A percentile compares a stretch with the other conserved stretches of the same genome.
Conservation (phyloP, 2,797 vertebrate genomes). For the Euthynnus affinis region DNA sequence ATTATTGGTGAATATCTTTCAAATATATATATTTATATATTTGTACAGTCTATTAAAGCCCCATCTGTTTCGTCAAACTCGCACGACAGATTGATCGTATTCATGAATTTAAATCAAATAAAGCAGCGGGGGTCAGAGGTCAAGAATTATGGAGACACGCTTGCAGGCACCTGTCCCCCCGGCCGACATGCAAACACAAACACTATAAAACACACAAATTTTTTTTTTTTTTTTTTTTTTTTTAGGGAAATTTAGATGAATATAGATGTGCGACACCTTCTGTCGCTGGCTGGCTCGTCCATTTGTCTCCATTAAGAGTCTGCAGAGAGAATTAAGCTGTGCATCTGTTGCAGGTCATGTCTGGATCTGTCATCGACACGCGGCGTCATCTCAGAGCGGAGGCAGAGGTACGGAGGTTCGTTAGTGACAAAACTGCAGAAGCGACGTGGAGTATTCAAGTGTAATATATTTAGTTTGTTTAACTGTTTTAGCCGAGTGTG, state of each 20-base stretch:
- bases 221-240: too few species aligned
- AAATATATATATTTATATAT: too few species aligned
- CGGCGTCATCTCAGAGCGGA: constrained; percentile 9
- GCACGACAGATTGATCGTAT: background rate
- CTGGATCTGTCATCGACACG: constrained; percentile 70
- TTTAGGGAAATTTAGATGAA: constrained; percentile 67
- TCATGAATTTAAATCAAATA: too few species aligned
- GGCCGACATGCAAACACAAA: constrained; percentile 28
- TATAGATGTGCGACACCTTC: constrained; percentile 74
- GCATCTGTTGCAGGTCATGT: constrained; percentile 83
- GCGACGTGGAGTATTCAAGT: too few species aligned
- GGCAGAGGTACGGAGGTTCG: constrained; percentile 1
- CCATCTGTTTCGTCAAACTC: background rate
- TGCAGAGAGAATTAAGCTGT: constrained; percentile 78
- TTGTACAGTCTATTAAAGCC: too few species aligned
- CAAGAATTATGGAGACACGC: background rate
- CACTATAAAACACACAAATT: constrained; percentile 40
- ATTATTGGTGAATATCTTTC: too few species aligned
- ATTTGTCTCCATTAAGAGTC: constrained; percentile 85
- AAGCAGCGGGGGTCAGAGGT: background rate
- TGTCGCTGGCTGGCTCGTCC: constrained; percentile 70
- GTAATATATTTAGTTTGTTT: too few species aligned
- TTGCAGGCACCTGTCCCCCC: background rate
- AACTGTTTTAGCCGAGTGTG: too few species aligned
- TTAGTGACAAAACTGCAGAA: background rate